Percentiles rank a stretch among this genome's conserved stretches.
These are phyloP conservation scores for Anhinga anhinga DNA, from an alignment of 2,113 vertebrate genomes.

Conservation along the genomic window DNA sequence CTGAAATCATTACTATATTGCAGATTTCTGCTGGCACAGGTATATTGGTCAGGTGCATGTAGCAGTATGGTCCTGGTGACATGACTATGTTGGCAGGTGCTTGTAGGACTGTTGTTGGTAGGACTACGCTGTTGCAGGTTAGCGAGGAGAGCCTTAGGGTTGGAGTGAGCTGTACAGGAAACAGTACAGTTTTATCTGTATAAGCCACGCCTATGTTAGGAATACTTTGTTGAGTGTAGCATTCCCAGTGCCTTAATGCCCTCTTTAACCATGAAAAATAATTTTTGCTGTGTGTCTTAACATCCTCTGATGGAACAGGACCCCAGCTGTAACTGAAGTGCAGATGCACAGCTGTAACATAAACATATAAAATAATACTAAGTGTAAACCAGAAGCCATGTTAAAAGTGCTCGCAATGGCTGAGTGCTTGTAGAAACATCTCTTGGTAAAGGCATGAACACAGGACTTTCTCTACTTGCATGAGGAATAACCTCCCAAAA, in stretches of 20 bases:
- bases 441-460: not conserved
- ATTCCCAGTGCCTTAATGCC: not conserved
- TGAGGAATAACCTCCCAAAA: not conserved
- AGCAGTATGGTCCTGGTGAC: not conserved
- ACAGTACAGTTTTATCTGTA: not conserved
- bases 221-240: not conserved
- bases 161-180: not conserved
- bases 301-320: not conserved
- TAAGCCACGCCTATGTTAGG: not conserved
- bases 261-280: not conserved
- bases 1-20: not conserved
- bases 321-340: not conserved
- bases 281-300: not conserved
- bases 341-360: not conserved
- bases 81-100: not conserved
- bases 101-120: not conserved
- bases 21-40: not conserved
- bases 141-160: not conserved
- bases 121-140: not conserved
- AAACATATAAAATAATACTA: not conserved
- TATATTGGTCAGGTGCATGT: accelerated
- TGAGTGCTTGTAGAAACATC: not conserved
- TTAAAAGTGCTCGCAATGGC: not conserved
- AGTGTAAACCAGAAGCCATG: not conserved
- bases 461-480: not conserved